A percentile compares a stretch with the other conserved stretches of the same genome.
Evolutionary conservation across 2,113 vertebrate species (phyloP).

Genomic region (Podilymbus podiceps): DNA sequence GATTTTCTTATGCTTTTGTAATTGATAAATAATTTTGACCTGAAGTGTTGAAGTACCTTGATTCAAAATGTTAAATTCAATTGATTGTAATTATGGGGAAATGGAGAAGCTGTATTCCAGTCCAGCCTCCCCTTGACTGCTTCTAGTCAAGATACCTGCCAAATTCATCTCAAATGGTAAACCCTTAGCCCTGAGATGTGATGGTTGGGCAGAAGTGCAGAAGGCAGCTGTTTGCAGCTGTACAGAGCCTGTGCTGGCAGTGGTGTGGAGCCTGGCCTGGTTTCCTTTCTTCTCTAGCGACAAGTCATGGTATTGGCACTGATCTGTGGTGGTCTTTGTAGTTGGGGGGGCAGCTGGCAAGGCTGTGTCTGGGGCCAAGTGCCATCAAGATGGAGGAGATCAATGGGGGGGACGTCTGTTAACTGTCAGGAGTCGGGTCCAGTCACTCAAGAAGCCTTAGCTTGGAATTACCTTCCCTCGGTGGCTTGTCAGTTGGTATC

Average conservation of each 20-base stretch:
- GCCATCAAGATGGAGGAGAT: neutral
- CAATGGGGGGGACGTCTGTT: rapidly evolving
- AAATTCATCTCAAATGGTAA: neutral
- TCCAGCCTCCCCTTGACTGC: neutral
- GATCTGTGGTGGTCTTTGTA: neutral
- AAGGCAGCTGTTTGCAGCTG: slow-evolving; percentile 24
- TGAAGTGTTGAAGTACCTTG: neutral
- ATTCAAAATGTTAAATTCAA: neutral
- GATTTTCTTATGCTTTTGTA: neutral
- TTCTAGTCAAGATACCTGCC: neutral
- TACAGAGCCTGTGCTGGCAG: neutral
- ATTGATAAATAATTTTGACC: neutral
- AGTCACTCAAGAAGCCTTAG: neutral
- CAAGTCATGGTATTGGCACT: neutral
- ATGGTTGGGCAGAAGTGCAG: neutral
- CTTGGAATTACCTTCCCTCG: neutral
- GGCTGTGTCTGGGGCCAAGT: neutral
- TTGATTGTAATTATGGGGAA: neutral
- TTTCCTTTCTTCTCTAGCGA: neutral
- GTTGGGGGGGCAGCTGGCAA: neutral
- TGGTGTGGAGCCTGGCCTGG: neutral
- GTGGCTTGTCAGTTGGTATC: neutral
- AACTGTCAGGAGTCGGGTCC: neutral
- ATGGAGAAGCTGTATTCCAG: neutral
- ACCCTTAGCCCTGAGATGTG: rapidly evolving